These are phyloP conservation scores for Myathropa florea DNA, from an alignment of 2,888 invertebrate genomes.

Conservation along the genomic window DNA sequence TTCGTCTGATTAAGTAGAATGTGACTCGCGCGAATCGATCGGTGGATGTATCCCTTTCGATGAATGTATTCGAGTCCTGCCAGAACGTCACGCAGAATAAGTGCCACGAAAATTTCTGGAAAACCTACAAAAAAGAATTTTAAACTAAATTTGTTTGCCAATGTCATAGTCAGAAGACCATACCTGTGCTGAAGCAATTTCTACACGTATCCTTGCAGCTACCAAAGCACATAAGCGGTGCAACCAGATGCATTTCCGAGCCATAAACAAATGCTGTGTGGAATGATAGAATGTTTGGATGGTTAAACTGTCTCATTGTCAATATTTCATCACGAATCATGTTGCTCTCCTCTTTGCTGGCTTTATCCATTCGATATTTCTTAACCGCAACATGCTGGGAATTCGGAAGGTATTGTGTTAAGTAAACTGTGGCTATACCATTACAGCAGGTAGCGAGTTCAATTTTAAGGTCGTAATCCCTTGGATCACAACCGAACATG, in stretches of 20 bases:
- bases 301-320: constrained; percentile 88
- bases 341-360: constrained; percentile 83
- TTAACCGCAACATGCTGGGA: constrained; percentile 88
- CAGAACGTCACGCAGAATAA: constrained; percentile 89
- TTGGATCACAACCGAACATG: constrained; percentile 84
- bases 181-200: constrained; percentile 84
- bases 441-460: constrained; percentile 87
- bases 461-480: constrained; percentile 86
- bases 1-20: constrained; percentile 87
- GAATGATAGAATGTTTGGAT: constrained; percentile 89
- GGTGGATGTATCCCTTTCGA: constrained; percentile 91
- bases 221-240: constrained; percentile 92
- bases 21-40: constrained; percentile 91
- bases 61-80: constrained; percentile 92
- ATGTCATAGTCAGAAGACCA: not conserved
- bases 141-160: not conserved
- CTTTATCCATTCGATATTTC: constrained; percentile 88
- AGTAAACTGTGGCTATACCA: constrained; percentile 86
- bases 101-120: constrained; percentile 90
- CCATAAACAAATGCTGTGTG: constrained; percentile 89
- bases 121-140: constrained; percentile 83
- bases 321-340: constrained; percentile 88
- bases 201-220: constrained; percentile 90
- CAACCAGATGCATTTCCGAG: constrained; percentile 89
- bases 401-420: constrained; percentile 85